These are phyloP conservation scores for Caenorhabditis remanei DNA, from an alignment of 1,140 invertebrate species.

Conservation along the genomic window DNA sequence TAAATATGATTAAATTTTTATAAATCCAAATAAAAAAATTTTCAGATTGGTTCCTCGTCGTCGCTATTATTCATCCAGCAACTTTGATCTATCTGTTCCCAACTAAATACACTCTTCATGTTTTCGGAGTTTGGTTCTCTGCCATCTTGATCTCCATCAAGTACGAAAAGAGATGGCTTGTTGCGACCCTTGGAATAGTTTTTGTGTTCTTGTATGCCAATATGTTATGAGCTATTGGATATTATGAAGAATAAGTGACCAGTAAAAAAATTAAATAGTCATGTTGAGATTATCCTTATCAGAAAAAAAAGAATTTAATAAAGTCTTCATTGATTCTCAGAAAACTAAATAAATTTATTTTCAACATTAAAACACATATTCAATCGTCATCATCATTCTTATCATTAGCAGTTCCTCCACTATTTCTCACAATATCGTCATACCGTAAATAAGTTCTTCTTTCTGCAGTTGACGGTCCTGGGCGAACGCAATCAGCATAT, in stretches of 20 bases:
- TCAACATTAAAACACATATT: neutral
- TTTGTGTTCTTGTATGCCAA: neutral
- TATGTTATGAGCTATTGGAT: neutral
- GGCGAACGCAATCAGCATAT: constrained; percentile 63
- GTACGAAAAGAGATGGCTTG: neutral
- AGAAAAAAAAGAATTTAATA: too few relatives aligned
- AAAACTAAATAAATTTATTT: too few relatives aligned
- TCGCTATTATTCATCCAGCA: neutral
- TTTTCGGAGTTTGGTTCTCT: neutral
- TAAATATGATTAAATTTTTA: neutral
- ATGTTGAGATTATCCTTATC: too few relatives aligned
- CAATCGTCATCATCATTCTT: constrained; percentile 18
- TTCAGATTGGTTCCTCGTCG: constrained; percentile 5
- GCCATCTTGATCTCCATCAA: neutral
- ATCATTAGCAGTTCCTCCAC: constrained; percentile 24
- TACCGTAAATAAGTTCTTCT: constrained; percentile 48
- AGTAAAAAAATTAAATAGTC: too few relatives aligned
- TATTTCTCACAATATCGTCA: constrained; percentile 48
- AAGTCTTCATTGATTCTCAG: too few relatives aligned
- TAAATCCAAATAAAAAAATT: neutral
- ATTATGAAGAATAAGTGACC: too few relatives aligned
- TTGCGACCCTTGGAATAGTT: neutral
- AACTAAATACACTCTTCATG: neutral
- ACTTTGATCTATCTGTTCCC: neutral
- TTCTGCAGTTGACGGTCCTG: constrained; percentile 33